Conservation (phyloP, 2,797 vertebrate genomes). For the Phalanger gymnotis region DNA sequence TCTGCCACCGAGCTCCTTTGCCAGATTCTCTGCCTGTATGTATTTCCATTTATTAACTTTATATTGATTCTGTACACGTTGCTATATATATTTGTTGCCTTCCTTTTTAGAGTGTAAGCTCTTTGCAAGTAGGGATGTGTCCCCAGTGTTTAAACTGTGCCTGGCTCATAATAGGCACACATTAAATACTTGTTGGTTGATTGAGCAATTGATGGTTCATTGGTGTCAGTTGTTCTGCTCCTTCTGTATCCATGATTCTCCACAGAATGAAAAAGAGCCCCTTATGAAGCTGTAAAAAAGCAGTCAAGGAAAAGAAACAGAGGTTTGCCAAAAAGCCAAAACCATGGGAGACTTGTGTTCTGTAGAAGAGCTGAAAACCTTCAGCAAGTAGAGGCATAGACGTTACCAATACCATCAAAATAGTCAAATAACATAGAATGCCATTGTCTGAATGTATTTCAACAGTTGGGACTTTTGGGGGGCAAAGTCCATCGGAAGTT, state of each 20-base stretch:
- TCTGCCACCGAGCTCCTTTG: constrained; percentile 53
- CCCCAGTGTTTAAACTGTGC: background rate
- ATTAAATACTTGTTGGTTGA: background rate
- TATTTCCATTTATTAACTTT: background rate
- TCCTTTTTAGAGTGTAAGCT: background rate
- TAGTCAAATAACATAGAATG: constrained; percentile 51
- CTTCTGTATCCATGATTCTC: constrained; percentile 59
- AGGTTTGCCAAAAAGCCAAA: constrained; percentile 46
- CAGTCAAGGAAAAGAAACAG: constrained; percentile 70
- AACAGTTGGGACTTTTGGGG: constrained; percentile 28
- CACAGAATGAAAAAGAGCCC: constrained; percentile 51
- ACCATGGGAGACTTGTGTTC: constrained; percentile 44
- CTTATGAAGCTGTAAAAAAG: constrained; percentile 68
- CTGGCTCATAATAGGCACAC: background rate
- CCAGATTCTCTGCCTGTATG: constrained; percentile 24
- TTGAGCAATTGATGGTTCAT: background rate
- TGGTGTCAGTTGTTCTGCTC: constrained; percentile 51
- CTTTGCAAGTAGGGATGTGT: background rate
- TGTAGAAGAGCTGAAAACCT: constrained; percentile 33
- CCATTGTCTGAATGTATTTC: background rate
- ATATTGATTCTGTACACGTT: background rate
- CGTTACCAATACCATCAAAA: background rate
- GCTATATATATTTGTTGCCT: background rate
- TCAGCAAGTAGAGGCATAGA: constrained; percentile 37
- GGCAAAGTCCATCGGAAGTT: constrained; percentile 28